Evolutionary conservation across 2,113 vertebrate genomes (phyloP).

Genomic region (Microtus ochrogaster): DNA sequence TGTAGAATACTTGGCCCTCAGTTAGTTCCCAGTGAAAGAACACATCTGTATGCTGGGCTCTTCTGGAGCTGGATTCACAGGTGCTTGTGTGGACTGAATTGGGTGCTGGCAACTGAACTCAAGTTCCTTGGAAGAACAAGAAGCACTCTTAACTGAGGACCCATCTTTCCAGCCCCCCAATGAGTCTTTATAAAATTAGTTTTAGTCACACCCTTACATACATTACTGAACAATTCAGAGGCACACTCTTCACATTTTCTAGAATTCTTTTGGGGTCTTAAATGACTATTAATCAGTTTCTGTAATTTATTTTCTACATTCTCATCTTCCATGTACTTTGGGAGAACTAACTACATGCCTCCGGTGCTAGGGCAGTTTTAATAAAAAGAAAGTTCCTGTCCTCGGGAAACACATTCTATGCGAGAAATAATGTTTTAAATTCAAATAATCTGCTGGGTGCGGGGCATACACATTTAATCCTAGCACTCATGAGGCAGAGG

Average conservation of each 20-base stretch:
- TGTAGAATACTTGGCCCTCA: not conserved
- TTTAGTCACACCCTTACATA: not conserved
- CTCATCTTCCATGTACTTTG: not conserved
- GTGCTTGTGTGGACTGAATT: not conserved
- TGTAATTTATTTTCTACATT: constrained; percentile 18
- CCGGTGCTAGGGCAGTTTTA: not conserved
- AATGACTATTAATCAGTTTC: not conserved
- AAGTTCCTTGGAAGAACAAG: not conserved
- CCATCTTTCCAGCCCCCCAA: not conserved
- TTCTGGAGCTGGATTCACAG: not conserved
- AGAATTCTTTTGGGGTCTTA: not conserved
- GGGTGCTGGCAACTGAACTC: not conserved
- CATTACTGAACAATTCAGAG: not conserved
- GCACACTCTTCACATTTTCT: not conserved
- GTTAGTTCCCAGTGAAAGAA: not conserved
- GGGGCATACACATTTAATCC: not conserved
- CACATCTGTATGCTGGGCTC: not conserved
- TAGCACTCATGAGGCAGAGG: not conserved
- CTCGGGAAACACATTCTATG: not conserved
- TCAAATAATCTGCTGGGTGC: not conserved
- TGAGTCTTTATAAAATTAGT: not conserved
- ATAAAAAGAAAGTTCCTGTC: not conserved
- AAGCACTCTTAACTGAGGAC: not conserved
- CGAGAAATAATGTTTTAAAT: not conserved
- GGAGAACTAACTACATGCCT: not conserved